Percentiles rank a stretch among this genome's conserved stretches.
phyloP scores from a whole-genome alignment of 64 coral and sea anemone species.

The Anthopleura sola region DNA sequence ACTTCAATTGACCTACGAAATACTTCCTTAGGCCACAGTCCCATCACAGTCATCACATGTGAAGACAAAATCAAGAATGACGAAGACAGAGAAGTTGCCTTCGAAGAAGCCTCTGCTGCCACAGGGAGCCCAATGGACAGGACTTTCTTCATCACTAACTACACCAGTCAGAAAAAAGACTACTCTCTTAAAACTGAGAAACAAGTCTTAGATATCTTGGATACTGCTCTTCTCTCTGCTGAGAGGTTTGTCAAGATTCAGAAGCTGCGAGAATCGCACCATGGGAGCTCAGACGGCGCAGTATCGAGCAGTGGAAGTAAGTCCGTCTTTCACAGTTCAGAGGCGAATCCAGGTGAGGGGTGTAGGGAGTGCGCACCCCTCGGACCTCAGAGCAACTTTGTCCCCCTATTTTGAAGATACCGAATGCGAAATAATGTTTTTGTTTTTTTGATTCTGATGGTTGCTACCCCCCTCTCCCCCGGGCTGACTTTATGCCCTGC shows the following conservation, averaged over 20 bases:
- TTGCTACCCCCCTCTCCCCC: no score
- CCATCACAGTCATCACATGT: conserved; percentile 73
- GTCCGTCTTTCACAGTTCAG: no score
- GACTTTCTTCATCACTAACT: conserved; percentile 81
- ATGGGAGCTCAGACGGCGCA: neutral
- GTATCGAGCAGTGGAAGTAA: neutral
- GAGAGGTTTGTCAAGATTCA: conserved; percentile 75
- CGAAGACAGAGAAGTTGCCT: conserved; percentile 43
- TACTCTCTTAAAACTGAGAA: conserved; percentile 46
- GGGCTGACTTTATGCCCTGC: no score
- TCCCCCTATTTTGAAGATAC: no score
- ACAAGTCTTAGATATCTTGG: conserved; percentile 60
- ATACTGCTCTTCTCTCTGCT: conserved; percentile 64
- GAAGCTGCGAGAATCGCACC: conserved; percentile 51
- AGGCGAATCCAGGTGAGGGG: no score
- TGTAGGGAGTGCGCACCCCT: no score
- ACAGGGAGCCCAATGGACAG: conserved; percentile 62
- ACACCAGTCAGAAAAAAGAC: conserved; percentile 30
- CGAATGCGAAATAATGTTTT: no score
- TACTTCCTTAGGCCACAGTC: conserved; percentile 79
- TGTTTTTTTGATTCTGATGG: no score
- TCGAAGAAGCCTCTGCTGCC: conserved; percentile 59
- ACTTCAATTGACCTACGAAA: no score
- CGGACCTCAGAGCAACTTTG: no score
- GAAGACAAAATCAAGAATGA: conserved; percentile 62